Evolutionary conservation across 2,888 invertebrate genomes (phyloP).

Genomic region (Parnassius glacialis): DNA sequence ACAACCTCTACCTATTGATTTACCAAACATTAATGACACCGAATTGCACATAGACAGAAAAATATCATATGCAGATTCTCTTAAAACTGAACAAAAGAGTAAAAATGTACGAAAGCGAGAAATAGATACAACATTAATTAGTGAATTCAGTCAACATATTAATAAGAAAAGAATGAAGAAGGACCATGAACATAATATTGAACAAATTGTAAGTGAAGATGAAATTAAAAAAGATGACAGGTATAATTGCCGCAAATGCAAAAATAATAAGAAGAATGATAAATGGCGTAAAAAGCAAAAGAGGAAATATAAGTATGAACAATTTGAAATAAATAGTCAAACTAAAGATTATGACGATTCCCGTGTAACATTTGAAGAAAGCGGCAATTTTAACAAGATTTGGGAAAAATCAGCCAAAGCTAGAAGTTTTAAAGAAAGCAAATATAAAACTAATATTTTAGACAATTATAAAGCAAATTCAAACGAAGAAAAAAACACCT

Average conservation of each 20-base stretch:
- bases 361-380: constrained; percentile 50
- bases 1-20: constrained; percentile 6
- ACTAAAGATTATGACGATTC: constrained; percentile 66
- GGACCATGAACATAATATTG: constrained; percentile 59
- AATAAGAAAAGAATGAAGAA: constrained; percentile 59
- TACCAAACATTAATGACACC: constrained; percentile 23
- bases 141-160: constrained; percentile 32
- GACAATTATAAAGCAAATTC: constrained; percentile 41
- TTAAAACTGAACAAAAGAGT: constrained; percentile 45
- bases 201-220: constrained; percentile 54
- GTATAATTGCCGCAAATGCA: constrained; percentile 54
- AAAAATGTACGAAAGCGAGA: constrained; percentile 39
- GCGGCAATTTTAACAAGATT: constrained; percentile 37
- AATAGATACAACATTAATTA: constrained; percentile 37
- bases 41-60: constrained; percentile 37
- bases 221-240: constrained; percentile 66
- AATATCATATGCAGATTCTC: constrained; percentile 64
- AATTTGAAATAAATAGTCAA: constrained; percentile 72
- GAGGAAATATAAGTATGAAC: constrained; percentile 67
- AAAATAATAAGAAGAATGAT: constrained; percentile 62
- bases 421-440: constrained; percentile 35
- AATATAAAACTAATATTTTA: constrained; percentile 33
- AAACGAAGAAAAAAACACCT: constrained; percentile 25
- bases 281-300: constrained; percentile 68
- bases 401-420: constrained; percentile 40